These are phyloP conservation scores for Catostylus mosaicus DNA, from an alignment of 30 jellyfish, hydroid and myxozoan genomes.

Conservation along the genomic window DNA sequence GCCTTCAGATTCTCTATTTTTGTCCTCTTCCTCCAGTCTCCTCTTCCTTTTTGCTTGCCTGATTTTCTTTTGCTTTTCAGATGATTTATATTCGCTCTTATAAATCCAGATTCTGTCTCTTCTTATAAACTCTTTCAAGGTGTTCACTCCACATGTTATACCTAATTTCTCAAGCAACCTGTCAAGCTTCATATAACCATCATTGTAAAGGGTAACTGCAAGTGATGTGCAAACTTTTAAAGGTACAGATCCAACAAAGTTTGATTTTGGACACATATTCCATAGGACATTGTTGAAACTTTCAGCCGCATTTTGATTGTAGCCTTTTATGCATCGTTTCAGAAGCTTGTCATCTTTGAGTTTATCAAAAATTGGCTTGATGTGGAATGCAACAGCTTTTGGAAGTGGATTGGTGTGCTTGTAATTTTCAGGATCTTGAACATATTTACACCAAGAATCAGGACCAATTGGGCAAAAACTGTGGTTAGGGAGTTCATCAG, in stretches of 20 bases:
- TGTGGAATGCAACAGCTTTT: constrained; percentile 28
- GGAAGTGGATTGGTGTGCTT: constrained; percentile 17
- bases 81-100: background rate
- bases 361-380: constrained; percentile 27
- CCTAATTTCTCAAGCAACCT: constrained; percentile 8
- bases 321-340: constrained; percentile 20
- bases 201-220: constrained; percentile 14
- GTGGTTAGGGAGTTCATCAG: constrained; percentile 10
- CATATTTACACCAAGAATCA: constrained; percentile 28
- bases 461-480: constrained; percentile 29
- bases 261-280: constrained; percentile 18
- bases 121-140: background rate
- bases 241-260: constrained; percentile 17
- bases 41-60: constrained; percentile 29
- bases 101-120: background rate
- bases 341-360: constrained; percentile 7
- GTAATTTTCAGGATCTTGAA: background rate
- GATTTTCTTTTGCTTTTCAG: constrained; percentile 19
- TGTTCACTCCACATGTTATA: background rate
- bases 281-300: constrained; percentile 28
- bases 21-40: constrained; percentile 1
- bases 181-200: background rate
- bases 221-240: background rate
- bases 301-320: constrained; percentile 27
- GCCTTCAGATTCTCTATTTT: constrained; percentile 7